A percentile compares a stretch with the other conserved stretches of the same genome.
Conservation (phyloP, 2,113 vertebrate genomes). For the Hippopotamus amphibius region DNA sequence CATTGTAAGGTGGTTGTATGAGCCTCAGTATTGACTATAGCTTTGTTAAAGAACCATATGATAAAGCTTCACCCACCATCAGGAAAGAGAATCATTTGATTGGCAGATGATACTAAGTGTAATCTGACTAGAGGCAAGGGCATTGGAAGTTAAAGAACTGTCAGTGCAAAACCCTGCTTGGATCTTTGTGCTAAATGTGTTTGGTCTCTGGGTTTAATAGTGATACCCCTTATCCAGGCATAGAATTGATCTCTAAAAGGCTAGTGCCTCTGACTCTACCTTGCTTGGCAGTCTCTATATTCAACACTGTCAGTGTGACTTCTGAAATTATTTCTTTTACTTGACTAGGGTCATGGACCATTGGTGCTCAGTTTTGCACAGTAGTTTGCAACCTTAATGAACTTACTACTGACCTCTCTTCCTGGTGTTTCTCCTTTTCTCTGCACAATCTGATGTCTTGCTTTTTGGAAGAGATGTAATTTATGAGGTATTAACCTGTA, state of each 20-base stretch:
- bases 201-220: not conserved
- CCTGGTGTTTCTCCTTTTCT: not conserved
- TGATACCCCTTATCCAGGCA: not conserved
- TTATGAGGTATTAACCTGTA: not conserved
- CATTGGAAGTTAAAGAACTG: not conserved
- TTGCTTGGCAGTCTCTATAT: not conserved
- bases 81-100: not conserved
- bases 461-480: not conserved
- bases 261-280: not conserved
- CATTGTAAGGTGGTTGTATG: not conserved
- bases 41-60: not conserved
- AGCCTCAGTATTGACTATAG: not conserved
- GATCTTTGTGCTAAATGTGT: not conserved
- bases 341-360: not conserved
- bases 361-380: not conserved
- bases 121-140: not conserved
- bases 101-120: not conserved
- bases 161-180: not conserved
- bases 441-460: not conserved
- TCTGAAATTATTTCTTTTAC: not conserved
- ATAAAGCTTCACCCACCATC: not conserved
- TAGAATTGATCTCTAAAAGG: not conserved
- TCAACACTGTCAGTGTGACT: not conserved
- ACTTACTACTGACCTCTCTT: not conserved
- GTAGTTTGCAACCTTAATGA: constrained; percentile 21